Evolutionary conservation across 2,888 invertebrate species (phyloP).

Genomic region (Lochmaea crataegi): DNA sequence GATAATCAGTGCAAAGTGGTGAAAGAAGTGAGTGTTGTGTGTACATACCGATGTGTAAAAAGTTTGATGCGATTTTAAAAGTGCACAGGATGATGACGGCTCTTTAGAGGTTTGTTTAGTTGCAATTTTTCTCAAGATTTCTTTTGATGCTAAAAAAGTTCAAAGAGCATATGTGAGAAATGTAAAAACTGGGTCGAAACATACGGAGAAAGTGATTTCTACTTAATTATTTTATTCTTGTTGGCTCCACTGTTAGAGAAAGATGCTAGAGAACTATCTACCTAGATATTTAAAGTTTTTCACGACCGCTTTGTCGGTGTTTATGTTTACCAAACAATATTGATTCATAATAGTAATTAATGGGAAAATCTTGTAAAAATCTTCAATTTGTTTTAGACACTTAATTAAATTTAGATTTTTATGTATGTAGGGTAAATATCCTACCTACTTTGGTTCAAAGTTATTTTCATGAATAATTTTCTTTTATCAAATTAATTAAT

Average conservation of each 20-base stretch:
- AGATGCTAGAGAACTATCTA: slow-evolving; percentile 5
- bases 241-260: slow-evolving; percentile 8
- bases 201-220: slow-evolving; percentile 21
- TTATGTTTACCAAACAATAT: not conserved
- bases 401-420: not conserved
- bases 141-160: not conserved
- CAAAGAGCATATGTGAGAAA: slow-evolving; percentile 11
- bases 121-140: not conserved
- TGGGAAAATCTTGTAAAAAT: not conserved
- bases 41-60: slow-evolving; percentile 17
- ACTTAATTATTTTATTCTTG: slow-evolving; percentile 13
- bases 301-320: not conserved
- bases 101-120: slow-evolving; percentile 14
- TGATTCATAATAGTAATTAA: not conserved
- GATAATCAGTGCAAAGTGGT: not conserved
- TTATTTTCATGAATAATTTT: not conserved
- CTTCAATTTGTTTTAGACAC: not conserved
- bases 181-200: slow-evolving; percentile 13
- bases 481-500: not conserved
- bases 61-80: slow-evolving; percentile 19
- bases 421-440: not conserved
- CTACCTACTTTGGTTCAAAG: not conserved
- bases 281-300: slow-evolving; percentile 3
- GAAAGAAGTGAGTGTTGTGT: slow-evolving; percentile 12
- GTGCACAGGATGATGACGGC: slow-evolving; percentile 8